Conservation (phyloP, 2,113 vertebrate genomes). For the Rhinichthys klamathensis region DNA sequence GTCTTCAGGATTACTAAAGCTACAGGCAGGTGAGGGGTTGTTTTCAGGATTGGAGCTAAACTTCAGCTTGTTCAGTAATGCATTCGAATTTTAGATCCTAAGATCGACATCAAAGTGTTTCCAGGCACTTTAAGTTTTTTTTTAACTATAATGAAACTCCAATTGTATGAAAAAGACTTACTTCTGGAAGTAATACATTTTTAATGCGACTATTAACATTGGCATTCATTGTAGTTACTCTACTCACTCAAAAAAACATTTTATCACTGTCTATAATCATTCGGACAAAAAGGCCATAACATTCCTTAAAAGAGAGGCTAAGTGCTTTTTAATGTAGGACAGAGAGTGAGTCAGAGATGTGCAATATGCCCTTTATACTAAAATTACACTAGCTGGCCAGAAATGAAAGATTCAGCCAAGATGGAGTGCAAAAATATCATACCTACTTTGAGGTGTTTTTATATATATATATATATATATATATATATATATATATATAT, state of each 20-base stretch:
- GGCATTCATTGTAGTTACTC: background rate
- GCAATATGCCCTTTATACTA: constrained; percentile 12
- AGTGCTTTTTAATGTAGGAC: constrained; percentile 9
- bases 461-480: too few relatives aligned
- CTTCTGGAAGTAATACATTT: background rate
- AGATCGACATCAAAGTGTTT: background rate
- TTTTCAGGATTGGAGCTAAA: too few relatives aligned
- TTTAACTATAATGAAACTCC: background rate
- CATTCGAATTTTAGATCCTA: background rate
- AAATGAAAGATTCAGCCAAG: constrained; percentile 12
- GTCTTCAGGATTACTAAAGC: too few relatives aligned
- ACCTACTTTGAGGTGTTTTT: background rate
- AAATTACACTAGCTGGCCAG: constrained; percentile 35
- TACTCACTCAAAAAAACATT: background rate
- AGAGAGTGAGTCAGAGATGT: constrained; percentile 34
- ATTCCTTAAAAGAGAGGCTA: constrained; percentile 16
- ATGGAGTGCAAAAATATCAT: constrained; percentile 11
- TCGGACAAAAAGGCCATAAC: background rate
- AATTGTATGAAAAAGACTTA: background rate
- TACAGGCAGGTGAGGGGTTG: too few relatives aligned
- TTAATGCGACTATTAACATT: background rate
- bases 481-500: too few relatives aligned
- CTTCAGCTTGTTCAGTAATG: background rate
- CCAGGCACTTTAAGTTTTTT: background rate
- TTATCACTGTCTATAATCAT: background rate